Evolutionary conservation across 2,888 invertebrate species (phyloP).

Genomic region (Eupithecia centaureata): DNA sequence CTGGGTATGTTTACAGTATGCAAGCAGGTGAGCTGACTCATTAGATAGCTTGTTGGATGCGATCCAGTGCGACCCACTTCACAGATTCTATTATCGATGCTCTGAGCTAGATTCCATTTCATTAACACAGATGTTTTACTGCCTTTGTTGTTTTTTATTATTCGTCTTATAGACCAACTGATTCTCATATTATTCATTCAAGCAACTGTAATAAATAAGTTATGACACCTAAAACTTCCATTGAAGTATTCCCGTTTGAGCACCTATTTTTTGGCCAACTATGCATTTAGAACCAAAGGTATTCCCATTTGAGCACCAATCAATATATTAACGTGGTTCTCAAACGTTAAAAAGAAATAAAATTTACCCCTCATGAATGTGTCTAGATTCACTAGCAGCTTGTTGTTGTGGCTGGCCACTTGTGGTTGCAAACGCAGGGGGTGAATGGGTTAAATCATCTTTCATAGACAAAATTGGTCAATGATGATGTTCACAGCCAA

Average conservation of each 20-base stretch:
- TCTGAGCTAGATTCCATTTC: constrained; percentile 17
- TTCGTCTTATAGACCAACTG: neutral
- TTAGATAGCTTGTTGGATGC: constrained; percentile 52
- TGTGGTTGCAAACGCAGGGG: neutral
- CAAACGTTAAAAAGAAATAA: no score
- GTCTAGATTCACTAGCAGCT: no score
- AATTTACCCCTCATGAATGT: no score
- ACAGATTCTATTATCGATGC: constrained; percentile 46
- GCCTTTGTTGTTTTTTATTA: neutral
- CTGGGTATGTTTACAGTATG: neutral
- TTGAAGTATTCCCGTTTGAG: no score
- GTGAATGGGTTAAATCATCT: neutral
- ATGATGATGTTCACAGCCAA: no score
- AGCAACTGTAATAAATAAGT: neutral
- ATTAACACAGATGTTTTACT: constrained; percentile 13
- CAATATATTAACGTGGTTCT: no score
- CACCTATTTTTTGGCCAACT: no score
- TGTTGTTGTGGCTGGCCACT: no score
- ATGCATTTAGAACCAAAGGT: no score
- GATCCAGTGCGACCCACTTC: constrained; percentile 53
- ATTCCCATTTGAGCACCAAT: no score
- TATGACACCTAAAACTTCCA: neutral
- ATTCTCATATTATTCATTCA: neutral
- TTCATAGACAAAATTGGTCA: neutral
- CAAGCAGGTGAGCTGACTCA: neutral